These are phyloP conservation scores for Drosophila orena DNA, from an alignment of 1,140 invertebrate species.

Conservation along the genomic window DNA sequence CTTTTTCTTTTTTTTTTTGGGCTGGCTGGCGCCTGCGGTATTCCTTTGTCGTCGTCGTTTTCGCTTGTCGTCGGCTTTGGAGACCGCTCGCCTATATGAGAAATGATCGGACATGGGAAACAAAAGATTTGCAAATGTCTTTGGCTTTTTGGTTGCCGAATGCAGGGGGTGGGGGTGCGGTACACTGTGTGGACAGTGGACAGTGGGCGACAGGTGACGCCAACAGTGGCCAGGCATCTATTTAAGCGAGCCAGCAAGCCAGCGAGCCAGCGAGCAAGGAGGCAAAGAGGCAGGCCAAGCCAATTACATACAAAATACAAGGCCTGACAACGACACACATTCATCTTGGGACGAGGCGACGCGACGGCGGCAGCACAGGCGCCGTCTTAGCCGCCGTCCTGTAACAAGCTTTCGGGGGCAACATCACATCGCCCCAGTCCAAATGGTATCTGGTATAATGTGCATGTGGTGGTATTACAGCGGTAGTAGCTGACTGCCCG, in stretches of 20 bases:
- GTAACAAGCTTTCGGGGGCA: slow-evolving; percentile 55
- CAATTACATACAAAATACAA: slow-evolving; percentile 83
- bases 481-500: not conserved
- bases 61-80: slow-evolving; percentile 27
- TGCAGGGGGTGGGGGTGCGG: slow-evolving; percentile 8
- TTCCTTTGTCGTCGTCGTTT: slow-evolving; percentile 77
- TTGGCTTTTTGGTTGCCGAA: slow-evolving; percentile 77
- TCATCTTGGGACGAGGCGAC: slow-evolving; percentile 66
- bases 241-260: slow-evolving; percentile 41
- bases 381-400: slow-evolving; percentile 57
- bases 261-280: not conserved
- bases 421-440: slow-evolving; percentile 38
- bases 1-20: slow-evolving; percentile 70
- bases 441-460: slow-evolving; percentile 3
- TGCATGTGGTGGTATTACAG: not conserved
- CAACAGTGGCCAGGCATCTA: slow-evolving; percentile 58
- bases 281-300: slow-evolving; percentile 40
- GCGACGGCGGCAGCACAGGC: slow-evolving; percentile 36
- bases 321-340: slow-evolving; percentile 78
- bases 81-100: slow-evolving; percentile 77
- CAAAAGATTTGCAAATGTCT: slow-evolving; percentile 84
- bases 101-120: slow-evolving; percentile 84
- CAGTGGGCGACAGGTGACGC: slow-evolving; percentile 77
- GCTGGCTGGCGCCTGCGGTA: slow-evolving; percentile 84
- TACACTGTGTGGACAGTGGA: slow-evolving; percentile 4